Evolutionary conservation across 1,140 invertebrate genomes (phyloP).

Genomic region (Pristionchus pacificus): DNA sequence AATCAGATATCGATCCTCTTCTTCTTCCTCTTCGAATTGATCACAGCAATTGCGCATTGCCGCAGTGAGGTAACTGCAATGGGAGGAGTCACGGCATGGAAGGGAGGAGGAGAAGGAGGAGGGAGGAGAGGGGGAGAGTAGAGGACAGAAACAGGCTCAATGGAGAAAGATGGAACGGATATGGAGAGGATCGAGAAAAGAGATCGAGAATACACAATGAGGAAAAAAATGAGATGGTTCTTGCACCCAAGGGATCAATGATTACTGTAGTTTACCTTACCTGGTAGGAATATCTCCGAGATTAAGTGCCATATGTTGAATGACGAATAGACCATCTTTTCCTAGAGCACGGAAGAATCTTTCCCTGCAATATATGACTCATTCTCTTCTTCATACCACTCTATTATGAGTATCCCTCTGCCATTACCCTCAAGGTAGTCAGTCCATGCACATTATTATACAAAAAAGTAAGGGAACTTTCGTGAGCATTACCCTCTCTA

Average conservation of each 20-base stretch:
- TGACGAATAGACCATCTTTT: constrained; percentile 49
- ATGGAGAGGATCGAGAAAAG: constrained; percentile 17
- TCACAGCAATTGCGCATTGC: constrained; percentile 51
- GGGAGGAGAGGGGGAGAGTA: no score
- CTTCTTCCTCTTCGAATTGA: constrained; percentile 33
- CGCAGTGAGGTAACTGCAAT: constrained; percentile 49
- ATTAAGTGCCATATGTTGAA: constrained; percentile 54
- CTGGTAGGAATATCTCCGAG: constrained; percentile 54
- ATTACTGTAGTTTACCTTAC: no score
- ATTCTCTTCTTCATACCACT: constrained; percentile 16
- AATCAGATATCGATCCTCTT: constrained; percentile 18
- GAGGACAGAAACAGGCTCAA: no score
- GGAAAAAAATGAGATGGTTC: no score
- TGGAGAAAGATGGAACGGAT: neutral
- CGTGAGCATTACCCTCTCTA: no score
- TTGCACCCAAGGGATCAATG: no score
- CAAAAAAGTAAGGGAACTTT: no score
- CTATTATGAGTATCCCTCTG: constrained; percentile 1
- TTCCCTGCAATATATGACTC: constrained; percentile 42
- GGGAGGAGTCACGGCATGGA: no score
- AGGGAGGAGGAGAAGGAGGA: no score
- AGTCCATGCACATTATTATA: no score
- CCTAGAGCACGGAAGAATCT: constrained; percentile 48
- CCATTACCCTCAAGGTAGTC: constrained; percentile 8
- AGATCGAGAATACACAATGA: no score